These are phyloP conservation scores for Brachyrhaphis roseni DNA, from an alignment of 2,797 vertebrate genomes.

Conservation along the genomic window DNA sequence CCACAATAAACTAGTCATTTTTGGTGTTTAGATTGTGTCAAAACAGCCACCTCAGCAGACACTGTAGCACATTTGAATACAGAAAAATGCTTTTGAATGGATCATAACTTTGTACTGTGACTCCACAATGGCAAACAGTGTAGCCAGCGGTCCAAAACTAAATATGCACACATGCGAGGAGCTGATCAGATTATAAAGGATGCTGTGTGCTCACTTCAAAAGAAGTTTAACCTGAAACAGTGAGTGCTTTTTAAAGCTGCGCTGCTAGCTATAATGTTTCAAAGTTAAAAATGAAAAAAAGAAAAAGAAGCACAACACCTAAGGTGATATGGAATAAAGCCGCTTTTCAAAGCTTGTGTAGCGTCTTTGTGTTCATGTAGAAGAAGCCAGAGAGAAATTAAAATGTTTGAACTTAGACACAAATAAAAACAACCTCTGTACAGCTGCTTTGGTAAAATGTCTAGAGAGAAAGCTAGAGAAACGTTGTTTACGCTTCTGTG, in stretches of 20 bases:
- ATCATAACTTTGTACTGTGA: not conserved
- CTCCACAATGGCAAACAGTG: not conserved
- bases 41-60: not conserved
- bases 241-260: conserved; percentile 1
- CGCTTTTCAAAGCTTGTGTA: conserved; percentile 21
- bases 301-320: conserved; percentile 6
- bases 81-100: not conserved
- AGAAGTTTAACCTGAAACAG: not conserved
- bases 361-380: conserved; percentile 37
- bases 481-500: conserved; percentile 36
- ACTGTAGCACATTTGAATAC: not conserved
- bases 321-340: conserved; percentile 13
- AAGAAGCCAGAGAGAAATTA: conserved; percentile 17
- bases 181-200: not conserved
- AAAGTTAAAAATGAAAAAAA: not conserved
- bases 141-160: not conserved
- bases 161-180: not conserved
- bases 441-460: not conserved
- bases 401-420: conserved; percentile 9
- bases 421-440: conserved; percentile 35
- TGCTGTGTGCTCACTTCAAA: not conserved
- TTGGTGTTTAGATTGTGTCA: not conserved
- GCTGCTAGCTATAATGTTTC: conserved; percentile 2
- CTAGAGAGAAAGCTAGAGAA: conserved; percentile 22
- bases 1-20: not conserved